Evolutionary conservation across 2,113 vertebrate species (phyloP), one percentile per base, ranked within the genome.

Genomic region (Phrynosoma platyrhinos): DNA sequence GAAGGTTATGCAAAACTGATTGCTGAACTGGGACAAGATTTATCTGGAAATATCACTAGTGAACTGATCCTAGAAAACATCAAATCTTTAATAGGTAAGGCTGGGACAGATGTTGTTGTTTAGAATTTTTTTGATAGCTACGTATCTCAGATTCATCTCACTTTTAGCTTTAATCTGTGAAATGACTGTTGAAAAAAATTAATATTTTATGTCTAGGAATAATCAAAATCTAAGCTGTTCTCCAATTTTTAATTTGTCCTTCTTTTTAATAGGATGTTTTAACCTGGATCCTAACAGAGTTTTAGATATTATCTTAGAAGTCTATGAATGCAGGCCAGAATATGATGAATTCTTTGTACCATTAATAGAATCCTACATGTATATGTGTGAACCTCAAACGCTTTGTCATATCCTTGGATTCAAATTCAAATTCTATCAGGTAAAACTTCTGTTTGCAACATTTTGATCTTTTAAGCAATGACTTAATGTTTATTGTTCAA

Each of bases 341-440:
- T 98, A 99, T 25, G 98, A 99, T 92, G 98, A 99, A 86, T 99
- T 99, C 95, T 99, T 99, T 94, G 96, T 99, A 90, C 97, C 98
- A 71, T 97, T 99, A 93, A 98, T 99, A 93, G 98, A 99, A 93
- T 99, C 98, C 55, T 99, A 99, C 90, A 99, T 99, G 99, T 97
- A 96, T 91, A 98, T 98, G 97, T 99, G 99, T 95, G 99, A 99
- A 93, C 98, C 98, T 82, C 98, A 99, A 96, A 99, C 99, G 87
- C 97, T 99, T 55, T 99, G 99, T 96, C 99, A 99, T 97, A 99
- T 99, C 94, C 97, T 99, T 91, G 99, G 99, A 74, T 99, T 99
- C 96, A 99, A 99, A 94, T 99, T 99, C 96, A 99, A 99, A 94
- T 99, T 99, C 95, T 99, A 99, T 94, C 98, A 99, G 98, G 99